These are phyloP conservation scores for Scophthalmus maximus DNA, from an alignment of 2,113 vertebrate genomes.

Conservation along the genomic window DNA sequence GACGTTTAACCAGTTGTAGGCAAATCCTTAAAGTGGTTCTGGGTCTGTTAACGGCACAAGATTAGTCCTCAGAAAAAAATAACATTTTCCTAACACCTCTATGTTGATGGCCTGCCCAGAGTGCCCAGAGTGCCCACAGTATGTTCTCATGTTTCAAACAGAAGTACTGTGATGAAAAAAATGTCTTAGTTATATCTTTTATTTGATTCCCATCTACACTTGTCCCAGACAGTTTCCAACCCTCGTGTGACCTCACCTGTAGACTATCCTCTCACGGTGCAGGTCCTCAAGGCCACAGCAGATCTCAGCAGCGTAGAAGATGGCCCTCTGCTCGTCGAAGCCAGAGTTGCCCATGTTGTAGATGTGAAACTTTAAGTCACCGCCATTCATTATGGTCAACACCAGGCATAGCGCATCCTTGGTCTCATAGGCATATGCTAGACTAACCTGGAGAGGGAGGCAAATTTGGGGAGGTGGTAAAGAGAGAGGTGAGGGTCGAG, in stretches of 20 bases:
- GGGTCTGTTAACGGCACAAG: too few relatives aligned
- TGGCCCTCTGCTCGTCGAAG: slow-evolving; percentile 89
- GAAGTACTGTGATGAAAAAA: not conserved
- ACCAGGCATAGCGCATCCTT: slow-evolving; percentile 92
- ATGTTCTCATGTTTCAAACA: not conserved
- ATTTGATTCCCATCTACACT: not conserved
- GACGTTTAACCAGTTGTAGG: too few relatives aligned
- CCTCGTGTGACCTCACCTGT: slow-evolving; percentile 83
- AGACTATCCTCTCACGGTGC: slow-evolving; percentile 91
- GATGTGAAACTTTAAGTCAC: slow-evolving; percentile 95
- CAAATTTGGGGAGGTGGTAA: slow-evolving; percentile 27
- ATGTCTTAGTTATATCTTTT: not conserved
- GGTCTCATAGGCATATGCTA: slow-evolving; percentile 91
- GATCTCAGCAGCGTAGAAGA: slow-evolving; percentile 94
- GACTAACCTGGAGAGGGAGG: slow-evolving; percentile 82
- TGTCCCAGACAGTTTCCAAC: not conserved
- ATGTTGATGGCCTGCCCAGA: not conserved
- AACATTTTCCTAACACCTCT: too few relatives aligned
- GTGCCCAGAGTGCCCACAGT: too few relatives aligned
- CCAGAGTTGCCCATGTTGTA: slow-evolving; percentile 93
- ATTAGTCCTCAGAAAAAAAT: not conserved
- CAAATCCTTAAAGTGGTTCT: too few relatives aligned
- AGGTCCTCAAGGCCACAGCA: slow-evolving; percentile 93
- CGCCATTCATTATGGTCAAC: slow-evolving; percentile 94
- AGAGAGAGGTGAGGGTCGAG: slow-evolving; percentile 13